A percentile compares a stretch with the other conserved stretches of the same genome.
Evolutionary conservation across 2,113 vertebrate species (phyloP).

Genomic region (Syrrhaptes paradoxus): DNA sequence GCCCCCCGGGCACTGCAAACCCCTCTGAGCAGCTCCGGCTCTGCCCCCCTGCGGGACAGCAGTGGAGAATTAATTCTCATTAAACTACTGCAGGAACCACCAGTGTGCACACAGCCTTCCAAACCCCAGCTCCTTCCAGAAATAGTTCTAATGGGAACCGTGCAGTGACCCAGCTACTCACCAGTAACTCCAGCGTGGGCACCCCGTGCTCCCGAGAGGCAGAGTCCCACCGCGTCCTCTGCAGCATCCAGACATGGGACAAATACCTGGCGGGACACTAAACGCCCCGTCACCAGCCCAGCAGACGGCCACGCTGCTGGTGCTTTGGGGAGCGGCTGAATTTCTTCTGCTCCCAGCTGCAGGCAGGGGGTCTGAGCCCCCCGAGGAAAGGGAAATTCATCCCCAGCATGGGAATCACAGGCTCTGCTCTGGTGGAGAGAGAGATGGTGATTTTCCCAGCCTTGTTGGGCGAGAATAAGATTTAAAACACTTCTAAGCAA

Average conservation of each 20-base stretch:
- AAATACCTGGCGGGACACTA: accelerated
- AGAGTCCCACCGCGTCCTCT: not conserved
- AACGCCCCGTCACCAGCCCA: not conserved
- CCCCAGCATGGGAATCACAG: not conserved
- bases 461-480: not conserved
- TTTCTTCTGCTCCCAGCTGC: not conserved
- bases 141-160: not conserved
- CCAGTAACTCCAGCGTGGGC: not conserved
- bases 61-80: not conserved
- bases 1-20: not conserved
- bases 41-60: no score
- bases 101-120: not conserved
- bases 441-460: not conserved
- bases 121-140: not conserved
- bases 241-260: accelerated
- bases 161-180: not conserved
- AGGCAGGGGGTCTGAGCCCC: not conserved
- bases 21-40: not conserved
- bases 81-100: not conserved
- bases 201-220: not conserved
- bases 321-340: not conserved
- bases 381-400: not conserved
- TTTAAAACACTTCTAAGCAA: not conserved
- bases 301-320: accelerated
- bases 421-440: not conserved